These are phyloP conservation scores for Aphidius gifuensis DNA, from an alignment of 1,140 invertebrate genomes.

Conservation along the genomic window DNA sequence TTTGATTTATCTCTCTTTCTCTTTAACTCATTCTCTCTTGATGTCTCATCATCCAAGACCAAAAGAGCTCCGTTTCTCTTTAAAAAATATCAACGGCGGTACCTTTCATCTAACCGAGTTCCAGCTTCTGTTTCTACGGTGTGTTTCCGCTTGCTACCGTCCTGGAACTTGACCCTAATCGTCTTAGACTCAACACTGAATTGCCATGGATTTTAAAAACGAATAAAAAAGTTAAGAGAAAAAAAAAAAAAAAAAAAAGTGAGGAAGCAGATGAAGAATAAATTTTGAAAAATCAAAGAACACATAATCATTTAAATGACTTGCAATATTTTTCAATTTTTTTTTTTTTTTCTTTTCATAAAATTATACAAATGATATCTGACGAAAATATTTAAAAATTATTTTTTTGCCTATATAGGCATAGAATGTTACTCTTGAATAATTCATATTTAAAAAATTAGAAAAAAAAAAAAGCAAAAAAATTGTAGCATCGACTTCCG, in stretches of 20 bases:
- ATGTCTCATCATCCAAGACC: background rate
- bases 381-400: no score
- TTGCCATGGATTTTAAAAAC: slow-evolving; percentile 18
- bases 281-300: background rate
- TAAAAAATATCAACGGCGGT: slow-evolving; percentile 29
- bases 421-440: no score
- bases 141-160: slow-evolving; percentile 48
- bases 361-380: no score
- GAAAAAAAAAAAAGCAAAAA: slow-evolving; percentile 2
- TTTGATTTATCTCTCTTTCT: background rate
- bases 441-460: no score
- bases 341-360: no score
- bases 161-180: slow-evolving; percentile 48
- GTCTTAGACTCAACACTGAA: slow-evolving; percentile 30
- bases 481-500: background rate
- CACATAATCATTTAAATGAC: no score
- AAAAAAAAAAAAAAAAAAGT: slow-evolving; percentile 12
- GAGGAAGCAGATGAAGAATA: background rate
- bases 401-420: no score
- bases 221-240: slow-evolving; percentile 3
- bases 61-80: slow-evolving; percentile 2
- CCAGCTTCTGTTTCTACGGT: slow-evolving; percentile 49
- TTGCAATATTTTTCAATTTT: no score
- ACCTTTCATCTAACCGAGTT: slow-evolving; percentile 40
- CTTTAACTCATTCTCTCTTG: background rate